These are phyloP conservation scores for Aldabrachelys gigantea DNA, from an alignment of 2,113 vertebrate species.

Conservation along the genomic window DNA sequence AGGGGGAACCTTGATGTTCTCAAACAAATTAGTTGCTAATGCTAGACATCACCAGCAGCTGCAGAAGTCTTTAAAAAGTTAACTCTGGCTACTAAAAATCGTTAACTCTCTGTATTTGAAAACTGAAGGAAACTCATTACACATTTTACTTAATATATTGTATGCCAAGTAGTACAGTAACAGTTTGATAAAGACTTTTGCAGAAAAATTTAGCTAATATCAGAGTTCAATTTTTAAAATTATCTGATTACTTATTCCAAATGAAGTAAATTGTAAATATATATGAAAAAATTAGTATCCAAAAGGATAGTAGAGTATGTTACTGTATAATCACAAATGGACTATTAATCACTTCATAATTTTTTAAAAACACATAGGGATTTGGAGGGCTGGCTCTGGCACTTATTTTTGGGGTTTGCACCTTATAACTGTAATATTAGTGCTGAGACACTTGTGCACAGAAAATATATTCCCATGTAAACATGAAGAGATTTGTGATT, in stretches of 20 bases:
- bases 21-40: background rate
- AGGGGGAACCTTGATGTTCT: background rate
- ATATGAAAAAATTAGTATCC: background rate
- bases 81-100: background rate
- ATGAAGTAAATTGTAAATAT: background rate
- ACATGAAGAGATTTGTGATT: background rate
- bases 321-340: background rate
- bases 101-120: background rate
- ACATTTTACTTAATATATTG: background rate
- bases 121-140: background rate
- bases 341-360: background rate
- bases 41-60: background rate
- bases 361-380: background rate
- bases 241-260: background rate
- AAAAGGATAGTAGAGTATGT: background rate
- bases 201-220: background rate
- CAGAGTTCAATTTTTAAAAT: background rate
- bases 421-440: conserved; percentile 16
- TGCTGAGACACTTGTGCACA: conserved; percentile 3
- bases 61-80: background rate
- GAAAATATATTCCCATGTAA: background rate
- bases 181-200: background rate
- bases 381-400: background rate
- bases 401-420: background rate
- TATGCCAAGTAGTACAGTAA: background rate